phyloP scores from a whole-genome alignment of 1,140 invertebrate genomes.

The Tetragnatha versicolor region DNA sequence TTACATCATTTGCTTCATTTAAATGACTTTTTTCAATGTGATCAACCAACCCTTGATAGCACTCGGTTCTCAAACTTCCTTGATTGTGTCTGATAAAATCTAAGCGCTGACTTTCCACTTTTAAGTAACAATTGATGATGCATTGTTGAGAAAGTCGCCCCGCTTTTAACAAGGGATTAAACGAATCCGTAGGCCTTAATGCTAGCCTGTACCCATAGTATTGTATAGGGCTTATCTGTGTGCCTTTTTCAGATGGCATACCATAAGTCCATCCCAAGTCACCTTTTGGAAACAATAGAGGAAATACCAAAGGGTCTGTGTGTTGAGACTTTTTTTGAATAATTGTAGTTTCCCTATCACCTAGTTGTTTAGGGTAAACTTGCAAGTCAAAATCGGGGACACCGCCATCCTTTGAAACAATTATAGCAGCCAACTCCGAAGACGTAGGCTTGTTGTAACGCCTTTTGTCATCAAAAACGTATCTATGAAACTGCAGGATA shows the following conservation, averaged over 20 bases:
- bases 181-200: conserved; percentile 8
- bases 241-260: background rate
- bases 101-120: conserved; percentile 39
- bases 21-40: background rate
- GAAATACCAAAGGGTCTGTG: conserved; percentile 52
- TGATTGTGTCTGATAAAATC: conserved; percentile 49
- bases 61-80: conserved; percentile 39
- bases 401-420: background rate
- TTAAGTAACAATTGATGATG: conserved; percentile 48
- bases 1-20: background rate
- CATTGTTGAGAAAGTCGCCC: conserved; percentile 57
- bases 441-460: background rate
- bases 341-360: background rate
- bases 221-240: background rate
- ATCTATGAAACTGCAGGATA: background rate
- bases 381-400: background rate
- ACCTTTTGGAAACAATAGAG: conserved; percentile 55
- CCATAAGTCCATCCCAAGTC: conserved; percentile 36
- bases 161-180: conserved; percentile 57
- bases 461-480: background rate
- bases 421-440: background rate
- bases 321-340: background rate
- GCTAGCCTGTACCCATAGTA: background rate
- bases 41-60: conserved; percentile 37
- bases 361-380: background rate